Evolutionary conservation across 2,888 invertebrate genomes (phyloP).

Genomic region (Drosophila aldrichi): DNA sequence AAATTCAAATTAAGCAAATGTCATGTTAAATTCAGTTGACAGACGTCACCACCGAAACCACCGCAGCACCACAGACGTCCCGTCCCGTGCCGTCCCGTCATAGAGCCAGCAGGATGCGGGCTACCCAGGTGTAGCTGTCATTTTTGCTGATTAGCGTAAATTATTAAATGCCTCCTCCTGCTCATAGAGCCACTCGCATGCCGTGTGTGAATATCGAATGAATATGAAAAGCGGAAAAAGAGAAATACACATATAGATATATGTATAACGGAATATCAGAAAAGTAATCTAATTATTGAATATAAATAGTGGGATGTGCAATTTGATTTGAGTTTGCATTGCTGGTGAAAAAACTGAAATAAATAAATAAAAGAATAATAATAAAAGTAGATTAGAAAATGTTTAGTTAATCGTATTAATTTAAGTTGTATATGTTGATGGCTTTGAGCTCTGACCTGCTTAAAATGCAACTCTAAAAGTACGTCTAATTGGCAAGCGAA

Average conservation of each 20-base stretch:
- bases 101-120: neutral
- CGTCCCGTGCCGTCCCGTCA: neutral
- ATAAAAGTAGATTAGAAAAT: neutral
- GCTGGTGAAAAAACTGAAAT: no score
- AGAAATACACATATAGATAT: neutral
- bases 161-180: slow-evolving; percentile 44
- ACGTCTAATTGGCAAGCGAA: neutral
- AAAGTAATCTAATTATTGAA: neutral
- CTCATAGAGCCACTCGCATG: slow-evolving; percentile 3
- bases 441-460: neutral
- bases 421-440: neutral
- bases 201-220: slow-evolving; percentile 16
- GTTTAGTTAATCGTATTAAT: neutral
- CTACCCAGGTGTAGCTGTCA: slow-evolving; percentile 36
- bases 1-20: slow-evolving; percentile 80
- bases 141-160: slow-evolving; percentile 62
- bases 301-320: neutral
- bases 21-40: slow-evolving; percentile 73
- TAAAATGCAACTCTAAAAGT: neutral
- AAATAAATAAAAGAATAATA: no score
- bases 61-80: neutral
- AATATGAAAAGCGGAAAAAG: neutral
- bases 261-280: neutral
- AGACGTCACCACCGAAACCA: slow-evolving; percentile 39
- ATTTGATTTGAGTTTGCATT: neutral